These are phyloP conservation scores for Onychomys leucogaster DNA, from an alignment of 2,797 vertebrate genomes.

Conservation along the genomic window DNA sequence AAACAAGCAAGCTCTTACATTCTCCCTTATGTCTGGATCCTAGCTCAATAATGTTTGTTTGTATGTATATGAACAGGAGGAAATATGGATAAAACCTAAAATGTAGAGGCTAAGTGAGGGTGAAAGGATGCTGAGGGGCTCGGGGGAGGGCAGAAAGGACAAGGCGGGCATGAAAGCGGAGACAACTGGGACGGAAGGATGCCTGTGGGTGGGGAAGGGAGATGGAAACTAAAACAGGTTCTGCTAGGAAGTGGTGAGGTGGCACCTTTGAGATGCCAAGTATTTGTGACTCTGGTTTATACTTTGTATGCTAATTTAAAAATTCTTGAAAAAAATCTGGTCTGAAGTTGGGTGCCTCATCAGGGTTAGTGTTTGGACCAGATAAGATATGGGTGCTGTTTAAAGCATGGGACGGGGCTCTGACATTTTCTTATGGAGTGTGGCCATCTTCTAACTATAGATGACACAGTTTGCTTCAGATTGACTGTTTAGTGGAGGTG, in stretches of 20 bases:
- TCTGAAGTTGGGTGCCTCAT: neutral
- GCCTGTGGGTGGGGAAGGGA: neutral
- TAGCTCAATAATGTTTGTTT: neutral
- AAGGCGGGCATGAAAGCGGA: accelerated
- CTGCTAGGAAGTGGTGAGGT: neutral
- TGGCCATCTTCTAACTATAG: neutral
- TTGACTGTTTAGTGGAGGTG: neutral
- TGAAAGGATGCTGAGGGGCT: no score
- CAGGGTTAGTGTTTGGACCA: neutral
- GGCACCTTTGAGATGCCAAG: neutral
- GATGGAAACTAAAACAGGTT: no score
- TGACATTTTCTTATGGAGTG: neutral
- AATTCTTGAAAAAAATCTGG: neutral
- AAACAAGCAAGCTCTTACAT: no score
- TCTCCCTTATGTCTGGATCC: no score
- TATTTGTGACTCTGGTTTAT: neutral
- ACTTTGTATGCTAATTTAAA: neutral
- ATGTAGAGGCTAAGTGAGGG: neutral
- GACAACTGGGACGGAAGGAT: no score
- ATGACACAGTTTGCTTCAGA: neutral
- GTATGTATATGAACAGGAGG: neutral
- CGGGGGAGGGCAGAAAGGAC: neutral
- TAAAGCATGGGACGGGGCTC: neutral
- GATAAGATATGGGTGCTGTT: neutral
- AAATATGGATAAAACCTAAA: neutral